phyloP scores from a whole-genome alignment of 2,888 invertebrate genomes.

The Nipponacmea schrenckii region DNA sequence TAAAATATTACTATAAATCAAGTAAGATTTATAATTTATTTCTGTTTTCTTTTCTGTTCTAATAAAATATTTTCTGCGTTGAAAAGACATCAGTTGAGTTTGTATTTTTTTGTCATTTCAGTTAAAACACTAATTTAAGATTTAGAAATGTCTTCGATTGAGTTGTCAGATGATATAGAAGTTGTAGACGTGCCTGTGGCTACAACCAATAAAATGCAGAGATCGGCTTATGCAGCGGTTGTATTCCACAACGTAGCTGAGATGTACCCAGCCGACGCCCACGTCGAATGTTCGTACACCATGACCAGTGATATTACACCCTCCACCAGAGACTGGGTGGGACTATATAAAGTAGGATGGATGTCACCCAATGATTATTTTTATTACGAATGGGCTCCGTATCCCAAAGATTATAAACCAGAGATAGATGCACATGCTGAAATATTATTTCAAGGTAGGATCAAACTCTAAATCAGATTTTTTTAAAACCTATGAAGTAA shows the following conservation, averaged over 20 bases:
- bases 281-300: slow-evolving; percentile 59
- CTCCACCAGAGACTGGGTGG: slow-evolving; percentile 61
- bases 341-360: slow-evolving; percentile 65
- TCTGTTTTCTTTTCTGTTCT: no score
- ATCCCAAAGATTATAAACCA: slow-evolving; percentile 42
- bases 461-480: not conserved
- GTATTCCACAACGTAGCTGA: slow-evolving; percentile 62
- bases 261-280: slow-evolving; percentile 57
- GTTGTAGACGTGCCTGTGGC: not conserved
- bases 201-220: slow-evolving; percentile 14
- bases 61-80: no score
- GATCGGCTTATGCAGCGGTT: slow-evolving; percentile 57
- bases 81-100: not conserved
- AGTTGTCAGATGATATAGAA: not conserved
- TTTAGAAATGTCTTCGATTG: not conserved
- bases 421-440: slow-evolving; percentile 47
- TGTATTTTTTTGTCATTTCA: not conserved
- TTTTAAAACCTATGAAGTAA: not conserved
- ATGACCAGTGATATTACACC: slow-evolving; percentile 52
- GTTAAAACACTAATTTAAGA: not conserved
- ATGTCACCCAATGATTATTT: slow-evolving; percentile 52
- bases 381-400: slow-evolving; percentile 59
- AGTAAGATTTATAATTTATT: no score
- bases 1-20: no score
- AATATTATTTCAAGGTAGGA: slow-evolving; percentile 54